Conservation (phyloP, 2,113 vertebrate genomes). For the Crypturellus undulatus region DNA sequence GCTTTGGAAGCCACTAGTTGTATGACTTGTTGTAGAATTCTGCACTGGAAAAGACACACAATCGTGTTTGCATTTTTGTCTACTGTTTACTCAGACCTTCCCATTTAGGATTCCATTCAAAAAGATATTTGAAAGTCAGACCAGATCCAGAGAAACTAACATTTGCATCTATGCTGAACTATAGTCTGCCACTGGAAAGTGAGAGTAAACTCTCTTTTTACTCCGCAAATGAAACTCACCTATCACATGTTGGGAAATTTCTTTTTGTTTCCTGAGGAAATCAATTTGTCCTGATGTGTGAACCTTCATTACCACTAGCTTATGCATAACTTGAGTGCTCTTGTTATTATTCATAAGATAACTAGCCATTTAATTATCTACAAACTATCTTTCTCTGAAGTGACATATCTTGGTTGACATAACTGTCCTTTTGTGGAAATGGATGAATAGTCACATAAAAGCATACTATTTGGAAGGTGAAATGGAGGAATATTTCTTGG, state of each 20-base stretch:
- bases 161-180: not conserved
- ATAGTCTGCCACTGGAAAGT: not conserved
- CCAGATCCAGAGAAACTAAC: not conserved
- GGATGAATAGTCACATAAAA: not conserved
- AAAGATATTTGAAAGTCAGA: not conserved
- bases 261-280: not conserved
- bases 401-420: not conserved
- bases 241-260: not conserved
- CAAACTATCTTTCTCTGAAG: not conserved
- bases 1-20: not conserved
- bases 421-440: not conserved
- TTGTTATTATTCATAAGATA: not conserved
- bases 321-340: not conserved
- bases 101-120: not conserved
- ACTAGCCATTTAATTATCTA: not conserved
- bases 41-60: not conserved
- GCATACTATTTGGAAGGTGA: constrained; percentile 15
- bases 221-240: not conserved
- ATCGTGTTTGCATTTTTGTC: not conserved
- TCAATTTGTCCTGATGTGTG: not conserved
- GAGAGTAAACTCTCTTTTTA: not conserved
- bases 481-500: constrained; percentile 20
- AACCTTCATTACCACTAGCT: not conserved
- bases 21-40: not conserved
- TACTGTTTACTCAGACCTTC: not conserved